phyloP scores from a whole-genome alignment of 2,113 vertebrate genomes.

The Platysternon megacephalum region DNA sequence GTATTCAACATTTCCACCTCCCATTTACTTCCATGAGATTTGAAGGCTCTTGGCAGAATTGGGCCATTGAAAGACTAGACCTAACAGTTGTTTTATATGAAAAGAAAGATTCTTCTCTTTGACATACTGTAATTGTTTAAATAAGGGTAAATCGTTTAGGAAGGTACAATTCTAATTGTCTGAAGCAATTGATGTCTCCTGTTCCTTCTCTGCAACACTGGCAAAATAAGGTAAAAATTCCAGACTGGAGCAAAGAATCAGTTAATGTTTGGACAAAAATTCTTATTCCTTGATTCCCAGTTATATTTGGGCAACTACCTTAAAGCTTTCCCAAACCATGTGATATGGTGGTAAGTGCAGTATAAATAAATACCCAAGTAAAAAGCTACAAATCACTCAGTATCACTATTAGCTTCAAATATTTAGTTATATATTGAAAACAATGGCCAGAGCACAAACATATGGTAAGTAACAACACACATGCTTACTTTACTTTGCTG shows the following conservation, averaged over 20 bases:
- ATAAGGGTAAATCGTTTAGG: neutral
- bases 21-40: neutral
- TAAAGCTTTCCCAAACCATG: neutral
- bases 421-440: neutral
- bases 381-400: neutral
- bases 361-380: neutral
- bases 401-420: neutral
- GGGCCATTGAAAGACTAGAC: neutral
- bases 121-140: neutral
- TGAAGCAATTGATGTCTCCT: neutral
- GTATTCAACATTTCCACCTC: neutral
- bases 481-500: neutral
- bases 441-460: neutral
- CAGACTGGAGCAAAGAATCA: neutral
- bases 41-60: neutral
- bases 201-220: rapidly evolving
- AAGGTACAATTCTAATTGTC: neutral
- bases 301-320: neutral
- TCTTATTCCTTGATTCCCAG: neutral
- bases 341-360: neutral
- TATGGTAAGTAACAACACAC: neutral
- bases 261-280: neutral
- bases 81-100: neutral
- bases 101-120: neutral
- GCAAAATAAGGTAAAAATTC: neutral